phyloP scores from a whole-genome alignment of 1,140 invertebrate genomes.

The Lordiphosa clarofinis region DNA sequence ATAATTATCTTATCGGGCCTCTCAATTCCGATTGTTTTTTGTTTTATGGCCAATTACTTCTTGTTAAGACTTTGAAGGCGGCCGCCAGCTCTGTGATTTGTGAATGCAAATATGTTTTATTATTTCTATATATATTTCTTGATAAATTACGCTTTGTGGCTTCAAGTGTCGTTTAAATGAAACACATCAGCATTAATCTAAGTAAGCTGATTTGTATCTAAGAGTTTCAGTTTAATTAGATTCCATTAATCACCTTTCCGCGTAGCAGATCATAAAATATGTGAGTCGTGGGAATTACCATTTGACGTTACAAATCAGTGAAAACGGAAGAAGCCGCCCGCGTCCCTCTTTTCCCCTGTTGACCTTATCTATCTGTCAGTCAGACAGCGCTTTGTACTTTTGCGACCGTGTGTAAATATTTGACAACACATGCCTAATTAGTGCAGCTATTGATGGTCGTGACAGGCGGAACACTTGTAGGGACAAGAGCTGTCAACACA shows the following conservation, averaged over 20 bases:
- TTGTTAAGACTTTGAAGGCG: slow-evolving; percentile 56
- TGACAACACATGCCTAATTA: slow-evolving; percentile 78
- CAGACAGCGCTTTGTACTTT: slow-evolving; percentile 68
- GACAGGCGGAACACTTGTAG: slow-evolving; percentile 64
- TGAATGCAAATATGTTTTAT: slow-evolving; percentile 49
- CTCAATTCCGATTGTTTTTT: slow-evolving; percentile 22
- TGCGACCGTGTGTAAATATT: slow-evolving; percentile 74
- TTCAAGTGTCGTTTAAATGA: too few relatives aligned
- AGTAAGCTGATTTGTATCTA: too few relatives aligned
- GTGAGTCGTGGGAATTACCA: slow-evolving; percentile 64
- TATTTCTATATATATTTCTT: slow-evolving; percentile 2
- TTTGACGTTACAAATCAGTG: slow-evolving; percentile 9
- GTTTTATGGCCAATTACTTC: slow-evolving; percentile 57
- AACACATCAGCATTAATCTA: too few relatives aligned
- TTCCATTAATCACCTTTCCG: too few relatives aligned
- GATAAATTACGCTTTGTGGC: too few relatives aligned
- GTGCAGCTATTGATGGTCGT: slow-evolving; percentile 73
- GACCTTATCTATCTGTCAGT: slow-evolving; percentile 1
- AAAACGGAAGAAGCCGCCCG: slow-evolving; percentile 48
- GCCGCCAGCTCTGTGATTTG: slow-evolving; percentile 44
- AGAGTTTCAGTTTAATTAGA: too few relatives aligned
- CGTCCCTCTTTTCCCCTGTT: slow-evolving; percentile 15
- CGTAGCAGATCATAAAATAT: too few relatives aligned
- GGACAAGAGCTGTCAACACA: slow-evolving; percentile 5
- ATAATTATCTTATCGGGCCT: slow-evolving; percentile 62